Base-by-base conservation (phyloP, 2,797 vertebrate genomes). In the Sebastes steindachneri region DNA sequence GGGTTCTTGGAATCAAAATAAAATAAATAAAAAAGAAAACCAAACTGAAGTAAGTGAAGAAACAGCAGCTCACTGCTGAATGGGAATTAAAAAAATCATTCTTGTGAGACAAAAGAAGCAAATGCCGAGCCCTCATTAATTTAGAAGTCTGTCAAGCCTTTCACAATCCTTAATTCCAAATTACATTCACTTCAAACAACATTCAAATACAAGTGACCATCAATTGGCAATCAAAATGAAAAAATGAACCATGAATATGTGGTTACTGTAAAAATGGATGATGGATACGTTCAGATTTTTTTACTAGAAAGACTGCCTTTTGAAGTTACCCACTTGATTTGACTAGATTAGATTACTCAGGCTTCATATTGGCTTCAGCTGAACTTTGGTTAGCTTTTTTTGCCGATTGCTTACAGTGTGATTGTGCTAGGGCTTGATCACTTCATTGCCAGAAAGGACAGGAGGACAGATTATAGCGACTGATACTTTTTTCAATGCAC, bases 101-200 rank as follows among this genome's bases (percentile, higher is more conserved):
- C 75, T 88, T 70, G 64, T 84, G 85, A 91, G 85, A 91, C 84
- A 80, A 88, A 87, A 91, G 68, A 66, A 79, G 57, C 37, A 88
- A 89, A 90, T 67, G 12, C 57, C 59, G 72, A 83, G 78, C 29
- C 75, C 57, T 87, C 51, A 82, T 87, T 89, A 85, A 90, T 92
- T 84, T 86, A 35, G 62, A 90, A 86, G 86, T 80, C 85, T 88
- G 83, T 90, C 80, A 90, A 86, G 79, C 83, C 78, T 86, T 77
- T 86, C 79, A 48, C 64, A 65, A 76, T 75, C 55, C 68, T 53
- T 88, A 88, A 93, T 86, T 89, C 76, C 48, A 88, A 86, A 89
- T 85, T 79, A 74, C 77, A 72, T 81, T 84, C n/a, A 84, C 60
- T 79, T 33, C 37, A 59, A 70, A 71, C 67, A 26, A 41, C 53